Percentiles rank a stretch among this genome's conserved stretches.
These are phyloP conservation scores for Urosaurus nigricauda DNA, from an alignment of 2,797 vertebrate species.

Conservation along the genomic window DNA sequence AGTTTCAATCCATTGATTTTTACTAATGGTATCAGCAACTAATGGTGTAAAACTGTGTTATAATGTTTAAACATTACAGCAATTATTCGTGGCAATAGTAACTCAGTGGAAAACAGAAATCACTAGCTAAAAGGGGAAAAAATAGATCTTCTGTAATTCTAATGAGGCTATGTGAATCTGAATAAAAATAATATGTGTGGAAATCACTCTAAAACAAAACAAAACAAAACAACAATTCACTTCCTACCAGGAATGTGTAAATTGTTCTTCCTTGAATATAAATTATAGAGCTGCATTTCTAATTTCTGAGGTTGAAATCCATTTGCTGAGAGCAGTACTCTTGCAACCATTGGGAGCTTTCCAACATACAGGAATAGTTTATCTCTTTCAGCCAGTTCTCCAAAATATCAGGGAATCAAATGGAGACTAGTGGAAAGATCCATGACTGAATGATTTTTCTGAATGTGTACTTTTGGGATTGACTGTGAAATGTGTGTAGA, in stretches of 20 bases:
- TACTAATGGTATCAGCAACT: neutral
- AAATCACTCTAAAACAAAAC: too few relatives aligned
- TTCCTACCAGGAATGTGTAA: too few relatives aligned
- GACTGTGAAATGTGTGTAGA: slow-evolving; percentile 76
- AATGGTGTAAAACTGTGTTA: neutral
- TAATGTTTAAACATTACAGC: neutral
- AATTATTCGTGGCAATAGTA: neutral
- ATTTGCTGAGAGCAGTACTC: neutral
- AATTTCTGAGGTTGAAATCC: neutral
- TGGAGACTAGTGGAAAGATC: slow-evolving; percentile 50
- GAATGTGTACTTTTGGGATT: slow-evolving; percentile 62
- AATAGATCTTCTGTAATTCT: neutral
- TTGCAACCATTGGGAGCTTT: slow-evolving; percentile 10
- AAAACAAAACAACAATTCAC: too few relatives aligned
- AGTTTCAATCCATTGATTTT: neutral
- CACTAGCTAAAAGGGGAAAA: neutral
- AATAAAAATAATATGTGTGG: too few relatives aligned
- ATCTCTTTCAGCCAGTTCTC: slow-evolving; percentile 56
- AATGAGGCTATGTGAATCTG: neutral
- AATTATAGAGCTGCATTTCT: neutral
- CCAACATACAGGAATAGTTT: neutral
- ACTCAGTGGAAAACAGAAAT: neutral
- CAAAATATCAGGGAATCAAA: slow-evolving; percentile 61
- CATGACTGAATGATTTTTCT: slow-evolving; percentile 63
- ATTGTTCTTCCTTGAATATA: neutral